Evolutionary conservation across 1,140 invertebrate species (phyloP), one percentile per base, ranked within the genome.

Genomic region (Ladona fulva): DNA sequence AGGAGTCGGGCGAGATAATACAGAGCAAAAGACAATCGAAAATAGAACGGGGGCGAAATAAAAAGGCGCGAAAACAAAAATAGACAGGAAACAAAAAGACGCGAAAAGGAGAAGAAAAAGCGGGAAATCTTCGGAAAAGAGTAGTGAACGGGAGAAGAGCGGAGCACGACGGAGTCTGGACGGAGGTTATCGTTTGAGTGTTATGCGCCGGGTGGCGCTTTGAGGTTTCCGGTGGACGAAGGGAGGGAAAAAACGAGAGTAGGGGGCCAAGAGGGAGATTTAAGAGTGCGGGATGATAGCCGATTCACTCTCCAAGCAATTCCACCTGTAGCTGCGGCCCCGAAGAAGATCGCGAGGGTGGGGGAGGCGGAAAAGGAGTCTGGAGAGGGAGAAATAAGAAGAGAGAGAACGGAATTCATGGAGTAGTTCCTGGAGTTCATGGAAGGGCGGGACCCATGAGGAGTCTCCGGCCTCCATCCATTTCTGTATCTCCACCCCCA

Each of bases 261-360:
- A 12, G n/a, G 52, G 52, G 52, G 14, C n/a, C n/a, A n/a, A n/a
- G 52, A 5, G 52, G 52, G 52, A 66, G 52, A 66, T 66, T 66
- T 66, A 66, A 66, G 52, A 66, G 52, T 22, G 52, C 52, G 52
- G 52, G 52, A 22, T 19, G 44, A 52, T 52, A 52, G 10, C 44
- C 52, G 52, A 66, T 66, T 12, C 52, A 19, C 52, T 19, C 52
- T 66, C 52, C n/a, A 19, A 16, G 52, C 52, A 16, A 66, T 66
- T 66, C 52, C 52, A 66, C 52, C 52, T 66, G 52, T 66, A 12
- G 52, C 52, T 66, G 52, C 3, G 52, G 52, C 52, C n/a, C 52
- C 52, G 52, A 66, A 66, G 52, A 66, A 66, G n/a, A 66, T 66
- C 52, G 52, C 52, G 52, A 66, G 52, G 52, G 52, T 66, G 52